Percentiles rank a stretch among this genome's conserved stretches.
Evolutionary conservation across 1,140 invertebrate species (phyloP).

Genomic region (Paramacrobiotus metropolitanus): DNA sequence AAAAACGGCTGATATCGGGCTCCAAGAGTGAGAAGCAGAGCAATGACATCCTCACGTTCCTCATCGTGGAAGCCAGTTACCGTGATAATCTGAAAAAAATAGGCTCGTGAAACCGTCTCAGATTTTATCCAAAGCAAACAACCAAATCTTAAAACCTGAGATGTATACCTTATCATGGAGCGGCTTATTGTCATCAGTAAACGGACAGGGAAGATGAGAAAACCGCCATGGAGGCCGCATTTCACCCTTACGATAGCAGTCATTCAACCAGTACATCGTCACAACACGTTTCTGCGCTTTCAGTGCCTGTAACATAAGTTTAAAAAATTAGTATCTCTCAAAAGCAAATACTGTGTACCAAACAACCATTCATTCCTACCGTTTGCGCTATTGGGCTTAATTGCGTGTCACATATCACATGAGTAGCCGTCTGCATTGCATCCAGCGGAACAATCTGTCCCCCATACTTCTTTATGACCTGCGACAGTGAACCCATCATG

Average conservation of each 20-base stretch:
- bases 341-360: too few relatives aligned
- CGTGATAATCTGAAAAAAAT: too few relatives aligned
- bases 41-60: neutral
- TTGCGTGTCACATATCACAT: conserved; percentile 70
- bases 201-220: conserved; percentile 62
- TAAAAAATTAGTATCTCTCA: neutral
- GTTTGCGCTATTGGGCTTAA: conserved; percentile 63
- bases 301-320: conserved; percentile 31
- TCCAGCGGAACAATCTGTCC: neutral
- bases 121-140: too few relatives aligned
- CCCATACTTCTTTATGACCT: neutral
- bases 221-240: conserved; percentile 71
- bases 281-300: conserved; percentile 60
- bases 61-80: conserved; percentile 3
- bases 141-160: too few relatives aligned
- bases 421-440: conserved; percentile 30
- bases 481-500: neutral
- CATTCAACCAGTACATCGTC: conserved; percentile 78
- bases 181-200: conserved; percentile 22
- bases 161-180: neutral
- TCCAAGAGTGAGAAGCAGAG: neutral
- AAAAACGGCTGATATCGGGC: neutral
- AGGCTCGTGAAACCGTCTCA: too few relatives aligned
- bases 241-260: conserved; percentile 55
- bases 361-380: conserved; percentile 25